Evolutionary conservation across 2,888 invertebrate genomes (phyloP), one percentile per base, ranked within the genome.

Genomic region (Bombylius discolor): DNA sequence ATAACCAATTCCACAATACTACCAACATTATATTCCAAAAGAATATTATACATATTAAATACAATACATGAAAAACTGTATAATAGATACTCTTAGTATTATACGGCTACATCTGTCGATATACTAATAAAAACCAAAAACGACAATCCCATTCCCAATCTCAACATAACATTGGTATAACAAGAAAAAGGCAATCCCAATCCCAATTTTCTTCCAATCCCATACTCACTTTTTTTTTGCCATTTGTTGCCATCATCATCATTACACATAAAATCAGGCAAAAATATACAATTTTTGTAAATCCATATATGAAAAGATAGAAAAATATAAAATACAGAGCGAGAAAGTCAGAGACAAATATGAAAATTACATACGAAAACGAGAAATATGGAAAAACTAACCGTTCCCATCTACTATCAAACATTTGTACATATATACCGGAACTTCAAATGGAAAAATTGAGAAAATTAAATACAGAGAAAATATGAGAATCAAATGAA

Each of bases 341-440:
- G 51, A 55, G 55, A 55, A 55, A 55, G 51, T 51, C 55, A 51
- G 55, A 51, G 55, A 55, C 55, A 55, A 55, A 55, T 55, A 55
- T 51, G 55, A 55, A 47, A 45, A 14, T 14, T 45, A 45, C 8
- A 45, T n/a, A 45, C 23, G 11, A 44, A 44, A 44, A 36, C 9
- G 36, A 36, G 9, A 36, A 42, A 42, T 11, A 42, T 11, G 11
- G 4, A 42, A 42, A 42, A 42, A 42, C 11, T 4, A 23, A 23
- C 23, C 23, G 23, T 23, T 23, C 23, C 23, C 23, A 23, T 23
- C 23, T 23, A 23, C 23, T 3, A 23, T 23, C 23, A 23, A 23
- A 3, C 23, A 23, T 23, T 23, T 3, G 23, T 23, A 23, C 3
- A 23, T 23, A 11, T 11, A 6, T 51, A 50, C 55, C 55, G 55